phyloP scores from a whole-genome alignment of 1,140 invertebrate genomes.

The Aphelenchoides avenae region DNA sequence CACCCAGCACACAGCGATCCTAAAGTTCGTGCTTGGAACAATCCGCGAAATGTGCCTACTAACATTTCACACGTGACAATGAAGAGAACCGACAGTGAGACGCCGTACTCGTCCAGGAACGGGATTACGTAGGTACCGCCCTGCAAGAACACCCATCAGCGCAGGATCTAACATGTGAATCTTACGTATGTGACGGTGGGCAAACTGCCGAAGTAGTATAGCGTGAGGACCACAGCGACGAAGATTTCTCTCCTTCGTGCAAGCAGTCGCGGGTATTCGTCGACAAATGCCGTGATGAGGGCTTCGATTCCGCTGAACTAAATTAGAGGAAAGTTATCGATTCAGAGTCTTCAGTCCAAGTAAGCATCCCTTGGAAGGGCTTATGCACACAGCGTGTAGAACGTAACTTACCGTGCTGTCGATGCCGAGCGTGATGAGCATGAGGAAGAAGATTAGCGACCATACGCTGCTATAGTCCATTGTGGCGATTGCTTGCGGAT shows the following conservation, averaged over 20 bases:
- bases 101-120: slow-evolving; percentile 75
- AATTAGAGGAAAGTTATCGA: no score
- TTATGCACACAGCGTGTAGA: slow-evolving; percentile 13
- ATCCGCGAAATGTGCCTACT: background rate
- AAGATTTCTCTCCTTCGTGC: slow-evolving; percentile 69
- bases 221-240: slow-evolving; percentile 68
- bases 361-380: no score
- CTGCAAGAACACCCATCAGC: no score
- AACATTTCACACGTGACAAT: slow-evolving; percentile 79
- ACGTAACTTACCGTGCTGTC: slow-evolving; percentile 61
- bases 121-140: slow-evolving; percentile 82
- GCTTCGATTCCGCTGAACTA: slow-evolving; percentile 73
- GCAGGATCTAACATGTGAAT: no score
- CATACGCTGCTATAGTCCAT: slow-evolving; percentile 69
- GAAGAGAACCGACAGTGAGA: slow-evolving; percentile 78
- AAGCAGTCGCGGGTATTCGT: slow-evolving; percentile 69
- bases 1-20: no score
- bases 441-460: slow-evolving; percentile 93
- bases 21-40: no score
- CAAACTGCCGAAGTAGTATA: slow-evolving; percentile 82
- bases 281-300: slow-evolving; percentile 71
- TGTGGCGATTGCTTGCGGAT: slow-evolving; percentile 60
- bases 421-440: slow-evolving; percentile 84
- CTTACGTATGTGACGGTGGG: slow-evolving; percentile 90
- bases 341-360: no score